Evolutionary conservation across 2,888 invertebrate species (phyloP), one percentile per base, ranked within the genome.

Genomic region (Leucoma salicis): DNA sequence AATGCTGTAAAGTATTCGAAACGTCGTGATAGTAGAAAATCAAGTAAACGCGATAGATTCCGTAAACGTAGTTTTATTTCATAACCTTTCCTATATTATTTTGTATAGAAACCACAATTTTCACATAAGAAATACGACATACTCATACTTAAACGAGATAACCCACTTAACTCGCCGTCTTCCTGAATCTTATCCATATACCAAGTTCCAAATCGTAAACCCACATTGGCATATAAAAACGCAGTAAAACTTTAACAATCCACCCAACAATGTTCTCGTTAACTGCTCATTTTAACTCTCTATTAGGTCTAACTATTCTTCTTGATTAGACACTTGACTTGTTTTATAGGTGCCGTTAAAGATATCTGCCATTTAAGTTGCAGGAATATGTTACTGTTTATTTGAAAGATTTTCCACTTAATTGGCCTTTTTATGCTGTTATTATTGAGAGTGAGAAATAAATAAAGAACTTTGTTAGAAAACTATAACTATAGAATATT

Each of bases 251-350:
- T 52, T 50, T 54, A 62, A 57, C 64, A 50, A 48, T 48, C 48
- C 14, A 27, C 18, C 38, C 14, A 44, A 42, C 53, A 50, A 50
- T 59, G 57, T 57, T 34, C 51, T 38, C 46, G 62, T 63, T 56
- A 66, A 63, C 57, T 49, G 50, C 37, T 37, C 43, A 36, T 57
- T 58, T 62, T 59, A 54, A 59, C 63, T 62, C 56, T 55, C 59
- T 62, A 58, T 59, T 59, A 62, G 56, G 43, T 42, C 52, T 37
- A 56, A 60, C 60, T 63, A 59, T 60, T 53, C 53, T 48, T 45
- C 60, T 56, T 59, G 57, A 60, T 63, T 59, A 63, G 50, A 44
- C 45, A 59, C 59, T 59, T 63, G 63, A 50, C 60, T 55, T 46
- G 31, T 34, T 49, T 59, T 62, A 59, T 54, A 46, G 18, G 28